Percentiles rank a stretch among this genome's conserved stretches.
Evolutionary conservation across 2,113 vertebrate genomes (phyloP).

Genomic region (Coptodon rendalli): DNA sequence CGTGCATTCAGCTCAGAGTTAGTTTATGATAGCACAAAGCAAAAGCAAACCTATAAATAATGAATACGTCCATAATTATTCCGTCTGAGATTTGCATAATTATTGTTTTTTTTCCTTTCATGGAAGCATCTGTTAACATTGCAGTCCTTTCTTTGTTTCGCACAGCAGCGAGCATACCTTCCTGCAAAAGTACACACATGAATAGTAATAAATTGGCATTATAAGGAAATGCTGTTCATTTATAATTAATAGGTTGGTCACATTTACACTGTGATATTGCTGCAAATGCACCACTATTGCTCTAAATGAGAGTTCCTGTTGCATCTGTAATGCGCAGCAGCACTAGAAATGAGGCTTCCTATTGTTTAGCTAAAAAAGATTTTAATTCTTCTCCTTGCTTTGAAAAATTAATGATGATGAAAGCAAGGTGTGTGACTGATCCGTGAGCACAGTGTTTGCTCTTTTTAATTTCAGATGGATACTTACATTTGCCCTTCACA

Average conservation of each 20-base stretch:
- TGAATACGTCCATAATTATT: slow-evolving; percentile 76
- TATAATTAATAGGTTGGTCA: slow-evolving; percentile 64
- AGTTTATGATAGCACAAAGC: slow-evolving; percentile 69
- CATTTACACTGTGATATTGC: slow-evolving; percentile 49
- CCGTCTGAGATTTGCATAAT: slow-evolving; percentile 76
- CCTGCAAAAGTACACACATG: slow-evolving; percentile 39
- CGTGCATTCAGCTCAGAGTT: slow-evolving; percentile 70
- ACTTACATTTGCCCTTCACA: background rate
- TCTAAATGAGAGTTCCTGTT: slow-evolving; percentile 48
- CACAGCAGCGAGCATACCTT: slow-evolving; percentile 46
- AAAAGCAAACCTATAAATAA: slow-evolving; percentile 77
- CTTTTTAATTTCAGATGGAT: background rate
- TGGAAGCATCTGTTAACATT: slow-evolving; percentile 70
- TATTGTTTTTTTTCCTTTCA: slow-evolving; percentile 60
- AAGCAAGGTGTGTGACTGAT: background rate
- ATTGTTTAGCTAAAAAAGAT: background rate
- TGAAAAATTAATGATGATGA: background rate
- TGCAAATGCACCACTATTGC: slow-evolving; percentile 44
- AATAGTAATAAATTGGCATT: slow-evolving; percentile 55
- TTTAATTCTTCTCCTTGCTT: background rate
- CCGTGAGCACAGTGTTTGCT: background rate
- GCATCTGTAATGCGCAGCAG: background rate
- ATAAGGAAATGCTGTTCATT: slow-evolving; percentile 60
- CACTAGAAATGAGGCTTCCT: background rate
- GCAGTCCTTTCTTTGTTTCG: slow-evolving; percentile 58